Base-by-base conservation (phyloP, 2,888 invertebrate species). In the Diadromus collaris region DNA sequence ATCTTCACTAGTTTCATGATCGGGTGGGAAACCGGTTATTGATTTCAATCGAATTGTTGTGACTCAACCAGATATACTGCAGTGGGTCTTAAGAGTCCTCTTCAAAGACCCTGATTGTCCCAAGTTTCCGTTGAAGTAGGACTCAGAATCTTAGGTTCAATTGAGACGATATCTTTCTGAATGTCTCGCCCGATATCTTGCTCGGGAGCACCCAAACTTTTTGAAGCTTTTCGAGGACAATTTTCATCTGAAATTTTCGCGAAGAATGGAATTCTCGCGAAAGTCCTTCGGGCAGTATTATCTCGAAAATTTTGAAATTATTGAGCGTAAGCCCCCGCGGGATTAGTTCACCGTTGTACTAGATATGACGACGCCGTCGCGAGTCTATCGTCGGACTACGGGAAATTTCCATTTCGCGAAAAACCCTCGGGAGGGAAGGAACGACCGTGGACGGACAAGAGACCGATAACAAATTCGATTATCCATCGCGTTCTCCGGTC, bases 391-490 rank as follows among this genome's bases (percentile, higher is more conserved):
- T 61, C 48, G 58, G 58, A 46, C 56, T 46, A 48, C 65, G 67
- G 68, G 67, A 68, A 71, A 75, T 75, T 71, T 71, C 63, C 41
- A 67, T 71, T 67, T 75, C 21, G 29, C 32, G n/a, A 61, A 69
- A 34, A 44, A 32, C 32, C 56, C 73, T 73, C 65, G 6, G 16
- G 60, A 27, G 73, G 63, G 70, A 72, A 3, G 16, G 60, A 27
- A 69, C 56, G 70, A 72, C 63, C 58, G 48, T 34, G 32, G 38
- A 69, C 44, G 65, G 60, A 73, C 69, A 41, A 46, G 76, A 65
- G 60, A 56, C 67, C 46, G 76, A 73, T 76, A 54, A 76, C 70
- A 60, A 76, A 79, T 70, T 76, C 69, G 54, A 76, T 79, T 51
- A 54, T 61, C 19, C 24, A 9, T 32, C 13, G 32, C 29, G 46